Percentiles rank a stretch among this genome's conserved stretches.
These are phyloP conservation scores for Heliconius hewitsoni DNA, from an alignment of 1,140 invertebrate genomes.

Conservation along the genomic window DNA sequence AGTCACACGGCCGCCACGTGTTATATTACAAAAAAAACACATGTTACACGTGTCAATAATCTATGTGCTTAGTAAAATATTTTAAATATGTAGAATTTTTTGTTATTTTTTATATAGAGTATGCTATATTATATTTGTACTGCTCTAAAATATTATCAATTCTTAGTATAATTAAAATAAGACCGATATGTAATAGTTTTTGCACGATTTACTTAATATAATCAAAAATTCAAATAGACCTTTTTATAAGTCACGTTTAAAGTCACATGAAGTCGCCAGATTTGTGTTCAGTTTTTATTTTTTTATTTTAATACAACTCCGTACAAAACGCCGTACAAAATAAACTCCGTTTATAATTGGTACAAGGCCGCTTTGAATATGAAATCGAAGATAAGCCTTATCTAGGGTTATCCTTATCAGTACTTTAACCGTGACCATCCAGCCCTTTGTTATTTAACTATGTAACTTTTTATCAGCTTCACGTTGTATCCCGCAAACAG, in stretches of 20 bases:
- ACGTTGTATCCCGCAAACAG: too few species aligned
- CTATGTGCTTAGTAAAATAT: background rate
- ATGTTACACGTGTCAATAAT: background rate
- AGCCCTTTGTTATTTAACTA: slow-evolving; percentile 26
- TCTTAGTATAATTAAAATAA: background rate
- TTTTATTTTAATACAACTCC: background rate
- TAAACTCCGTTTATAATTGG: background rate
- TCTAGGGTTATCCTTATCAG: slow-evolving; percentile 29
- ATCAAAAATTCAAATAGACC: background rate
- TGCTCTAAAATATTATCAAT: background rate
- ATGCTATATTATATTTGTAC: background rate
- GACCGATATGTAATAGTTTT: background rate
- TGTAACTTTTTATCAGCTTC: background rate
- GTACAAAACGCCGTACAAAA: background rate
- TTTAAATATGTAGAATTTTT: background rate
- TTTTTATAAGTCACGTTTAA: background rate
- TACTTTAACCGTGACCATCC: slow-evolving; percentile 22
- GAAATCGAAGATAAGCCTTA: slow-evolving; percentile 24
- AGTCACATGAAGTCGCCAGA: background rate
- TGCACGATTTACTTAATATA: background rate
- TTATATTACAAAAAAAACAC: background rate
- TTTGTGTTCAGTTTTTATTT: background rate
- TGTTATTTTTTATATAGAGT: background rate
- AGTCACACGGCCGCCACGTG: background rate
- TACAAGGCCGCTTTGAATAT: slow-evolving; percentile 8